Evolutionary conservation across 2,888 invertebrate genomes (phyloP).

Genomic region (Tethea ocularis): DNA sequence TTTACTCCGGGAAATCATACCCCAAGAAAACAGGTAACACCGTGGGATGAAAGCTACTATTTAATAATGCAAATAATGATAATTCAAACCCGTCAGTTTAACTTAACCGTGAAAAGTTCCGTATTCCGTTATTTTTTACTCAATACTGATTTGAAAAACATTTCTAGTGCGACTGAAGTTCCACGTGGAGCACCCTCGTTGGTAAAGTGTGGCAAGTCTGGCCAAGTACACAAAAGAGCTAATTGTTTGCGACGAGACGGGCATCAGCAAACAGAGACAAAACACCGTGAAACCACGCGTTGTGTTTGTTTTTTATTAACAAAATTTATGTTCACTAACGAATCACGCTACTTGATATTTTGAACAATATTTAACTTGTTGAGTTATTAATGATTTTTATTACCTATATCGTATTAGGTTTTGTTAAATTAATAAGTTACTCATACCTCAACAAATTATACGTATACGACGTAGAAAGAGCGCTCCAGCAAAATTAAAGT

Average conservation of each 20-base stretch:
- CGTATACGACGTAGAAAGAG: no score
- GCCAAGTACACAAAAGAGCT: slow-evolving; percentile 65
- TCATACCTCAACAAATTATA: no score
- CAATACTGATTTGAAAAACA: neutral
- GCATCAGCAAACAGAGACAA: slow-evolving; percentile 56
- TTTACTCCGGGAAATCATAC: no score
- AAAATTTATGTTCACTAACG: slow-evolving; percentile 38
- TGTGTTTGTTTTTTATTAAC: slow-evolving; percentile 58
- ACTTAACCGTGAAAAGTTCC: no score
- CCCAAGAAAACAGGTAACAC: no score
- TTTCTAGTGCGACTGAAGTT: slow-evolving; percentile 30
- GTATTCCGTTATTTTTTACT: no score
- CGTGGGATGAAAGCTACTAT: no score
- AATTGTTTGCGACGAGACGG: slow-evolving; percentile 63
- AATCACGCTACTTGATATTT: slow-evolving; percentile 17
- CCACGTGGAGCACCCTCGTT: slow-evolving; percentile 40
- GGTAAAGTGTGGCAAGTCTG: slow-evolving; percentile 54
- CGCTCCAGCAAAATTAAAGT: no score
- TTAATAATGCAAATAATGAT: no score
- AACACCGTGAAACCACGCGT: slow-evolving; percentile 38
- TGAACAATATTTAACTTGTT: neutral
- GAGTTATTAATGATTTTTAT: neutral
- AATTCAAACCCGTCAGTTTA: no score
- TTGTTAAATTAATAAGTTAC: neutral
- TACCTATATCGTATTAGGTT: neutral